These are phyloP conservation scores for Picus viridis DNA, from an alignment of 2,797 vertebrate species.

Conservation along the genomic window DNA sequence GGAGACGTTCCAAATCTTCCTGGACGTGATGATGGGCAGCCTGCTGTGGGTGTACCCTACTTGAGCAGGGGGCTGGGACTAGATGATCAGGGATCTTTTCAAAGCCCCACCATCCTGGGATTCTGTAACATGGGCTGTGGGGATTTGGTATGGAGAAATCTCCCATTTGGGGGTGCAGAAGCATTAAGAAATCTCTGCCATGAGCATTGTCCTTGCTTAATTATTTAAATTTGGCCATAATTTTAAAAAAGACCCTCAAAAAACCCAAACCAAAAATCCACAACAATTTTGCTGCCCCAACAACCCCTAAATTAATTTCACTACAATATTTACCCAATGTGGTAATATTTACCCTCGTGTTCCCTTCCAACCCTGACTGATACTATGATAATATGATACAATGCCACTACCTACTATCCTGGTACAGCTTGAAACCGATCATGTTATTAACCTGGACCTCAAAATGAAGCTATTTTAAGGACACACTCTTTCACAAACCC, in stretches of 20 bases:
- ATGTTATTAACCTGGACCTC: rapidly evolving
- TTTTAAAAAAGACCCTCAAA: not conserved
- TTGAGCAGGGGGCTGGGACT: too few relatives aligned
- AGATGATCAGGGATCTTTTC: too few relatives aligned
- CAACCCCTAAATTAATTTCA: not conserved
- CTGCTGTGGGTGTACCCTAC: too few relatives aligned
- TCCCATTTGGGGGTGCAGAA: not conserved
- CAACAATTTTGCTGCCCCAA: too few relatives aligned
- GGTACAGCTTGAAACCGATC: not conserved
- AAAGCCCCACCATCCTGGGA: too few relatives aligned
- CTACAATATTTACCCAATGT: not conserved
- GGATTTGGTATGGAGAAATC: rapidly evolving
- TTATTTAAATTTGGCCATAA: not conserved
- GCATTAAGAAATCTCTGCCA: not conserved
- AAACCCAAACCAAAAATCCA: not conserved
- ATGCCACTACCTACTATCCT: too few relatives aligned
- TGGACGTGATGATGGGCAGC: too few relatives aligned
- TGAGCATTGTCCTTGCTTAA: not conserved
- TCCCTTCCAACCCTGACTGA: too few relatives aligned
- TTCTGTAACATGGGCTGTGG: not conserved
- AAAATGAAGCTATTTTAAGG: not conserved
- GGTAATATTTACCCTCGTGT: too few relatives aligned
- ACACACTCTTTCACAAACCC: not conserved
- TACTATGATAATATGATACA: too few relatives aligned
- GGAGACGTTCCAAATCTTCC: too few relatives aligned